These are phyloP conservation scores for Phyllostomus discolor DNA, from an alignment of 2,113 vertebrate genomes.

Conservation along the genomic window DNA sequence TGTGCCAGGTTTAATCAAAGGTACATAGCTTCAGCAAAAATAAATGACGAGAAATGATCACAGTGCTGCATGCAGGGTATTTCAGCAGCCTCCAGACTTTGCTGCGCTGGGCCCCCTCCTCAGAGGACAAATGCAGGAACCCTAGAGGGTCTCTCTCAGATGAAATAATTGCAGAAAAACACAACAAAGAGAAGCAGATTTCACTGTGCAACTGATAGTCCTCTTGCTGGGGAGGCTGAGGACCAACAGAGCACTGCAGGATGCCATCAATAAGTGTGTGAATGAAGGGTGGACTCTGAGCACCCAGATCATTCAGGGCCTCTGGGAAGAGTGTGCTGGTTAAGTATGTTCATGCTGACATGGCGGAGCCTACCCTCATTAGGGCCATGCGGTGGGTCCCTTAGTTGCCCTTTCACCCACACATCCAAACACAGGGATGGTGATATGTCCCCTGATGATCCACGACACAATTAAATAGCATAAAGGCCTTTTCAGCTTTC, in stretches of 20 bases:
- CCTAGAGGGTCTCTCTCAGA: constrained; percentile 41
- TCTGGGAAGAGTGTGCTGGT: fast-evolving
- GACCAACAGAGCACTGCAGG: fast-evolving
- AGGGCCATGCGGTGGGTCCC: fast-evolving
- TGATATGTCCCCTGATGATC: fast-evolving
- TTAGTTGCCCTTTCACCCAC: not conserved
- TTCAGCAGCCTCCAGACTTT: constrained; percentile 67
- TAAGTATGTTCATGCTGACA: not conserved
- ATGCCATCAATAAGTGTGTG: fast-evolving
- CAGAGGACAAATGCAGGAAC: constrained; percentile 49
- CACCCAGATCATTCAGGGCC: not conserved
- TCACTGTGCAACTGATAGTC: not conserved
- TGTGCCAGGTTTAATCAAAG: constrained; percentile 83
- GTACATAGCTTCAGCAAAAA: constrained; percentile 79
- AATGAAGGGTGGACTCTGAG: not conserved
- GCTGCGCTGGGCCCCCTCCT: not conserved
- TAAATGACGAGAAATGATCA: constrained; percentile 77
- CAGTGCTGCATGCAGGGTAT: constrained; percentile 60
- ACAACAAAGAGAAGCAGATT: constrained; percentile 24
- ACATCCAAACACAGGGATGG: not conserved
- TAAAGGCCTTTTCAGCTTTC: not conserved
- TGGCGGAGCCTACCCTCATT: not conserved
- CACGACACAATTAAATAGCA: not conserved
- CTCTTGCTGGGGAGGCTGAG: not conserved
- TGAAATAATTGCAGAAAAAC: constrained; percentile 66